These are phyloP conservation scores for Cheumatopsyche charites DNA, from an alignment of 1,140 invertebrate species.

Conservation along the genomic window DNA sequence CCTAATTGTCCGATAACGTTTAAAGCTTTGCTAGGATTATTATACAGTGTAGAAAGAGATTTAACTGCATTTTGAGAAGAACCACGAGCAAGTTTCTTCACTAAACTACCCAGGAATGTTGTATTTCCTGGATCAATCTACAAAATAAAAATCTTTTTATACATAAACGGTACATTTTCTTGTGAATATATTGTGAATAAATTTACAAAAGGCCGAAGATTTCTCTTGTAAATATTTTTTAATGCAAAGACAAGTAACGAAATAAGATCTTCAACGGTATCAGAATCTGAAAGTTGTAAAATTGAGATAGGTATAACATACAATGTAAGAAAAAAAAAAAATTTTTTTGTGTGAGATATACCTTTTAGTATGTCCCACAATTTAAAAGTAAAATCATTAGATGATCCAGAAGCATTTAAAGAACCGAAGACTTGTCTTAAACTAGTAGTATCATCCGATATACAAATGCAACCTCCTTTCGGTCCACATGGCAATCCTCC, in stretches of 20 bases:
- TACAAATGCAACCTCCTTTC: conserved; percentile 55
- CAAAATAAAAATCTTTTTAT: conserved; percentile 12
- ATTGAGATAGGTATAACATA: background rate
- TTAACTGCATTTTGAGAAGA: conserved; percentile 57
- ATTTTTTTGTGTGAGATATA: conserved; percentile 40
- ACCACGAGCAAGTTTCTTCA: conserved; percentile 57
- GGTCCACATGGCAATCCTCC: conserved; percentile 56
- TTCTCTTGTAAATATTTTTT: conserved; percentile 58
- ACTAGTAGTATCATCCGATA: conserved; percentile 54
- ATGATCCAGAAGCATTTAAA: conserved; percentile 53
- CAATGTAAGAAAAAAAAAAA: background rate
- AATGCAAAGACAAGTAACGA: conserved; percentile 55
- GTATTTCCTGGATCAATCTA: conserved; percentile 61
- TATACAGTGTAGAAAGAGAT: conserved; percentile 55
- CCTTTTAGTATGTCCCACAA: conserved; percentile 61
- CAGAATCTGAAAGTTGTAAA: conserved; percentile 52
- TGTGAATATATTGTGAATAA: conserved; percentile 6
- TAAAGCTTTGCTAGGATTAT: conserved; percentile 55
- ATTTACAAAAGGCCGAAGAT: conserved; percentile 59
- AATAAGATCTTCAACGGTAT: conserved; percentile 58
- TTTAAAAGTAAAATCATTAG: conserved; percentile 60
- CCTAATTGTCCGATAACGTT: conserved; percentile 58
- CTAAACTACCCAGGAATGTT: conserved; percentile 56
- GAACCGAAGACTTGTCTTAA: conserved; percentile 52
- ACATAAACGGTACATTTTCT: background rate